Evolutionary conservation across 1,140 invertebrate genomes (phyloP), one percentile per base, ranked within the genome.

Genomic region (Bombus superbus): DNA sequence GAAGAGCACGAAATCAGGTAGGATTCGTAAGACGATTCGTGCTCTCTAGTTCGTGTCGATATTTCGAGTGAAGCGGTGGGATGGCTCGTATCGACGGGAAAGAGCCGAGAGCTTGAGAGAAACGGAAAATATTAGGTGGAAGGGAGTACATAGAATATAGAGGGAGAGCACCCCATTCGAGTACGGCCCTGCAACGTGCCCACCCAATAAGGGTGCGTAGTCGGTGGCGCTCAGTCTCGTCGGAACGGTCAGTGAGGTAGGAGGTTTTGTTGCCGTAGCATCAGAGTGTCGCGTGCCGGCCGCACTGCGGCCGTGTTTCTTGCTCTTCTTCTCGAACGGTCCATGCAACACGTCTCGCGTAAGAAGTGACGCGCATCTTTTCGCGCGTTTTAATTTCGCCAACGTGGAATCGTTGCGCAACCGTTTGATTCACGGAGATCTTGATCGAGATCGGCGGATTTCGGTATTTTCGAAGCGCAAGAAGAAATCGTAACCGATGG

Each of bases 211-310:
- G 86, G 73, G 78, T 83, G 89, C 85, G 86, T 86, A 86, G 84
- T 82, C 85, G 81, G 79, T 78, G 72, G 84, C 86, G 85, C 79
- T 90, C 90, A 93, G 92, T 93, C 90, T 92, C 86, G 84, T 79
- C 86, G 68, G 85, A 88, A 89, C 90, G 73, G 79, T 86, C 85
- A 72, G 3, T 62, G 66, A 73, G 3, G 79, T 71, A 11, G 3
- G 62, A 74, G 22, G 15, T 57, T 72, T 40, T 10, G 47, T 42
- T 66, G 13, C 4, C 1, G 11, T 4, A 22, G 4, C 28, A 1
- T 38, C 0, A 22, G 28, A 64, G 3, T 59, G 66, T 74, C 62
- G 62, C 47, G 75, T 40, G 57, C 69, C 72, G 42, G 35, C 18
- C 47, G 32, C 79, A 44, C 73, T 42, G 73, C 73, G 42, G 73